phyloP scores from a whole-genome alignment of 2,113 vertebrate species.

The Puntigrus tetrazona region DNA sequence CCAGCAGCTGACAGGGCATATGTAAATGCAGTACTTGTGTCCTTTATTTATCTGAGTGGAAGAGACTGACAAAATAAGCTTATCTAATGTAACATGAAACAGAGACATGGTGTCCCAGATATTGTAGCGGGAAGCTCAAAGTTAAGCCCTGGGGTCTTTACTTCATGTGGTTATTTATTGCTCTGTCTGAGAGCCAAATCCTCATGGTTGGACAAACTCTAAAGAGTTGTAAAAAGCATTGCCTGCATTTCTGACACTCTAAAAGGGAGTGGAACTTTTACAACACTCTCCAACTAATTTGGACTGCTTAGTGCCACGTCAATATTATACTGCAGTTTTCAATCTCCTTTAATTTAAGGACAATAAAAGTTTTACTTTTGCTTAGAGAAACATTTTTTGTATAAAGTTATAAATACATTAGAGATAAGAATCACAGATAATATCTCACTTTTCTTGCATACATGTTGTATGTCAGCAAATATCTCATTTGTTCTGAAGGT shows the following conservation, averaged over 20 bases:
- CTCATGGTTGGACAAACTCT: constrained; percentile 4
- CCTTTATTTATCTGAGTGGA: background rate
- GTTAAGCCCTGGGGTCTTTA: constrained; percentile 50
- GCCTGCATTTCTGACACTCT: constrained; percentile 30
- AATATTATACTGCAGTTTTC: constrained; percentile 2
- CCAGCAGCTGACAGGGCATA: no score
- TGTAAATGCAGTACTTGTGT: background rate
- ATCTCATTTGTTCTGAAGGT: background rate
- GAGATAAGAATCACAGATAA: background rate
- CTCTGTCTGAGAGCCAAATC: constrained; percentile 48
- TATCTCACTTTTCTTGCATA: background rate
- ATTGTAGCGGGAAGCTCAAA: constrained; percentile 41
- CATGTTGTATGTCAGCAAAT: background rate
- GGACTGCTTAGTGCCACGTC: constrained; percentile 8
- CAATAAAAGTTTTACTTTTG: background rate
- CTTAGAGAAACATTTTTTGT: background rate
- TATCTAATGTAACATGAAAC: constrained; percentile 63
- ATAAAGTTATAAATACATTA: background rate
- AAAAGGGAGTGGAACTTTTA: constrained; percentile 28
- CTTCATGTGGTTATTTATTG: constrained; percentile 57
- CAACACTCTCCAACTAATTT: constrained; percentile 24
- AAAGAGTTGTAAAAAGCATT: constrained; percentile 34
- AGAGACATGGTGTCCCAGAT: constrained; percentile 64
- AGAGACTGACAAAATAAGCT: constrained; percentile 39
- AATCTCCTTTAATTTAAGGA: constrained; percentile 25